Evolutionary conservation across 2,888 invertebrate species (phyloP), one percentile per base, ranked within the genome.

Genomic region (Ennomos erosarius): DNA sequence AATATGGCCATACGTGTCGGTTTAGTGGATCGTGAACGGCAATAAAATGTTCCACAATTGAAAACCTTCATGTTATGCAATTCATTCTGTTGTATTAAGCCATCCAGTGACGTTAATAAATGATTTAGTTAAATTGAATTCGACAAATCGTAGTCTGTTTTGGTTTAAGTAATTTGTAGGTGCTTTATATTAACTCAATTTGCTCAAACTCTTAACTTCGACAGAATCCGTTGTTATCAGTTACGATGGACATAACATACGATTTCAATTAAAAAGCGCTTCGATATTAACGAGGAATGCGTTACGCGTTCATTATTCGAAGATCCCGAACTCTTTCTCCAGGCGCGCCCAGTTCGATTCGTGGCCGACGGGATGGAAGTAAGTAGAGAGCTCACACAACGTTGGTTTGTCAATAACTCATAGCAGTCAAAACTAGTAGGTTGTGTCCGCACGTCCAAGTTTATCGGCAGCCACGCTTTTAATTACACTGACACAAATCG

Each of bases 401-500:
- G 66, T 67, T 87, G 90, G 90, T 82, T 79, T 54, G 66, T 81
- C 80, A 80, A 79, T 79, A 82, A 79, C 73, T 82, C 81, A 78
- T 81, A 79, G 83, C 81, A 85, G 85, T 88, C 86, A 82, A 84
- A 87, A 85, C 87, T 85, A 84, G 87, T 84, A 84, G 82, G 80
- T 81, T 84, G 79, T 81, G 81, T 82, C 80, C 78, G 81, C 84
- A 82, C 81, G 84, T 80, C 84, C 55, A 70, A 82, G 79, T 84
- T 90, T 88, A 91, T 92, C 92, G 87, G 85, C 89, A 89, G 90
- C 88, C 75, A 90, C 85, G 88, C 86, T 88, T 92, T 92, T 92
- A 92, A 92, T 92, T 92, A 92, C 90, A 83, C 76, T 89, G 92
- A 91, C 92, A 91, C 92, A 90, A 90, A 89, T 91, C 88, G 85